Evolutionary conservation across 2,888 invertebrate species (phyloP), one percentile per base, ranked within the genome.

Genomic region (Habrosyne pyritoides): DNA sequence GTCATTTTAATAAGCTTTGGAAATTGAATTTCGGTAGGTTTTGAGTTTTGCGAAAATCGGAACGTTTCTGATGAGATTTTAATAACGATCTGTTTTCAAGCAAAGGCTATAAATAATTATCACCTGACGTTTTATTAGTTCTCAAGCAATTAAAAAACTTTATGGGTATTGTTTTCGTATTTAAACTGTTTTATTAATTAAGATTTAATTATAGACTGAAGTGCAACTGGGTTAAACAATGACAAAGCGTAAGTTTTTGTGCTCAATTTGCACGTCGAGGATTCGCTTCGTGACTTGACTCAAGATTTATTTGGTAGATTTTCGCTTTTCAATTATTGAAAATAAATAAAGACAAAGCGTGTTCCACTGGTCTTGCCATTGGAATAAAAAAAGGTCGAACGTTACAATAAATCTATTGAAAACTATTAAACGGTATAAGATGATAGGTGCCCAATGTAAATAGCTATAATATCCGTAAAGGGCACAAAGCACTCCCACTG

Each of bases 391-490:
- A 65, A 63, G 64, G 63, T 68, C 63, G 61, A 64, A 51, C 57
- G 71, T 21, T 21, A 50, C 50, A 30, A 50, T 50, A 77, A 72
- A 73, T 75, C 76, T 73, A 84, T 86, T 83, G 87, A 82, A 59
- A 79, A 72, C 68, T 75, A 76, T 77, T 81, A 80, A 81, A 84
- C 78, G 73, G 67, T 70, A 77, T 56, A 66, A 70, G 76, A 79
- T 72, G 82, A 86, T 85, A 84, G 79, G 79, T 79, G 77, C 84
- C 84, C 83, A 90, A 89, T 86, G 91, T 89, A 91, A 91, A 91
- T 90, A 91, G 81, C 84, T 74, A 76, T 91, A 90, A 90, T 89
- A 87, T 77, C 84, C 87, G 81, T 87, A 78, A 78, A 81, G 69
- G 71, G 75, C 77, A 91, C 91, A 92, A 92, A 84, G 84, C 69